Evolutionary conservation across 2,797 vertebrate species (phyloP).

Genomic region (Tamandua tetradactyla): DNA sequence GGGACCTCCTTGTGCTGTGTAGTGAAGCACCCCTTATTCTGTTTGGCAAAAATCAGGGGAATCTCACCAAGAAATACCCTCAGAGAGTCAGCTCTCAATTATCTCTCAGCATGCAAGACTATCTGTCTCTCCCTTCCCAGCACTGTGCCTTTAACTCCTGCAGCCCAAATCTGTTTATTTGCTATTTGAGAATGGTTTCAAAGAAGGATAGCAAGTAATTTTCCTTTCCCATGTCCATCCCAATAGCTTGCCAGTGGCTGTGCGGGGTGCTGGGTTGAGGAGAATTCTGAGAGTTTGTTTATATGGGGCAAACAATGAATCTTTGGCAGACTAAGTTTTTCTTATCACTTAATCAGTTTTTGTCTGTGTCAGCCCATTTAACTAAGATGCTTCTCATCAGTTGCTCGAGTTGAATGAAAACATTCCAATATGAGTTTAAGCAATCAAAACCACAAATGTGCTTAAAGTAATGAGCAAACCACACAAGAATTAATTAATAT

Average conservation of each 20-base stretch:
- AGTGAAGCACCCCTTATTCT: background rate
- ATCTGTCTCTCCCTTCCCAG: background rate
- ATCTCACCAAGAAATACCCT: background rate
- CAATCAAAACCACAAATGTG: conserved; percentile 7
- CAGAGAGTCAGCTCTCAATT: background rate
- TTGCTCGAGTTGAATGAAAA: background rate
- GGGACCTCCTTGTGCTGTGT: background rate
- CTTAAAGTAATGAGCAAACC: background rate
- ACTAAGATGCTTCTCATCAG: background rate
- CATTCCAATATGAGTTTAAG: background rate
- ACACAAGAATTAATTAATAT: background rate
- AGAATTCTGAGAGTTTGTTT: background rate
- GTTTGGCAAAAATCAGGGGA: background rate
- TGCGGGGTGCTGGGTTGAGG: background rate
- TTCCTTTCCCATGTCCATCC: background rate
- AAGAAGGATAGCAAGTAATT: background rate
- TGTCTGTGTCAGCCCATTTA: background rate
- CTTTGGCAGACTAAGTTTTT: background rate
- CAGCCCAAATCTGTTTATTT: conserved; percentile 6
- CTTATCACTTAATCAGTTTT: background rate
- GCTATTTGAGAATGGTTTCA: background rate
- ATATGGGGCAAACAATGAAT: background rate
- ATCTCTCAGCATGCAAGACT: background rate
- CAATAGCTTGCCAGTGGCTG: background rate
- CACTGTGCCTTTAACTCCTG: background rate